Evolutionary conservation across 2,113 vertebrate genomes (phyloP).

Genomic region (Rhadina sibilatrix): DNA sequence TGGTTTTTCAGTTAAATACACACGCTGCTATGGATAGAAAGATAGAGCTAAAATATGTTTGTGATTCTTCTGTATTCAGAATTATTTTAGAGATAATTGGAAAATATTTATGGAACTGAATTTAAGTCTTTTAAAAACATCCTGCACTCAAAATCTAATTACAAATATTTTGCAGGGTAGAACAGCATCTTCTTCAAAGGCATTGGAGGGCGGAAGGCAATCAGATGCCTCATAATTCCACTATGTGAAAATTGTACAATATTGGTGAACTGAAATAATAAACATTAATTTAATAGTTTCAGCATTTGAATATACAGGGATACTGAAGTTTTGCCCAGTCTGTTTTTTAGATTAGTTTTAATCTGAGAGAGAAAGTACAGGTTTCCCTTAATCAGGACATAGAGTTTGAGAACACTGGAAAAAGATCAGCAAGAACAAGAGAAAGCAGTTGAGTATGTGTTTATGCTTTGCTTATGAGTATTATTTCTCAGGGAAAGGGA

Average conservation of each 20-base stretch:
- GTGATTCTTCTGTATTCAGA: not conserved
- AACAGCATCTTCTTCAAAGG: not conserved
- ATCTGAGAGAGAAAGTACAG: not conserved
- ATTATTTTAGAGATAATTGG: not conserved
- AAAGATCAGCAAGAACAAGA: not conserved
- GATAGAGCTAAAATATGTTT: not conserved
- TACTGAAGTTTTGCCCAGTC: not conserved
- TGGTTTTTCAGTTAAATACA: not conserved
- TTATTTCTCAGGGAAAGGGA: not conserved
- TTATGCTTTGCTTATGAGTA: not conserved
- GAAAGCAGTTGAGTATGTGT: not conserved
- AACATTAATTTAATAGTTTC: not conserved
- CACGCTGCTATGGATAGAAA: not conserved
- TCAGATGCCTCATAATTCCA: not conserved
- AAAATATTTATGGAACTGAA: slow-evolving; percentile 9
- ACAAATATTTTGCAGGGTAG: not conserved
- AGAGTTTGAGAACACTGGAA: not conserved
- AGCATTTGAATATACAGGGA: not conserved
- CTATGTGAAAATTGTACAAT: not conserved
- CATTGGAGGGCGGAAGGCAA: not conserved
- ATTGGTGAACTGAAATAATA: not conserved
- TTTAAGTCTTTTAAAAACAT: not conserved
- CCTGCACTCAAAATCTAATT: not conserved
- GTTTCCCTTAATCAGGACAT: not conserved
- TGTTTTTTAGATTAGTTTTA: not conserved